Percentiles rank a stretch among this genome's conserved stretches.
Conservation (phyloP, 2,113 vertebrate genomes). For the Stigmatopora argus region DNA sequence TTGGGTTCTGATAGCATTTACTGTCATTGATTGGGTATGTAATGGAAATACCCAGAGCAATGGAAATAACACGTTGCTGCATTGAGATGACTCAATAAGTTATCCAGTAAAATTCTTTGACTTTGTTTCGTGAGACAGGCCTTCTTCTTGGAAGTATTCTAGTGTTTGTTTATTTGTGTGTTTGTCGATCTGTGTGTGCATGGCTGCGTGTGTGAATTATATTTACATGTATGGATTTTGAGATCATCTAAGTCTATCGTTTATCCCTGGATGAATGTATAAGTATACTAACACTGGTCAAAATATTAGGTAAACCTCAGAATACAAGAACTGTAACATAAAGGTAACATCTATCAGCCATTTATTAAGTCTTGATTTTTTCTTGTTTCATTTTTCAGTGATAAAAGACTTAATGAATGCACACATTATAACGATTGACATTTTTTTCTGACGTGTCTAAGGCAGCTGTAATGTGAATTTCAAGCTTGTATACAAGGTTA, state of each 20-base stretch:
- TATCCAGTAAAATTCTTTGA: not conserved
- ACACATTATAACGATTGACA: too few species aligned
- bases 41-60: not conserved
- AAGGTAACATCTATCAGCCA: not conserved
- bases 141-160: conserved; percentile 11
- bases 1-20: not conserved
- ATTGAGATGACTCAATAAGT: not conserved
- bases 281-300: not conserved
- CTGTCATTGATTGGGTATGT: not conserved
- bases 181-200: not conserved
- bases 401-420: not conserved
- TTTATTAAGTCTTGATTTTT: not conserved
- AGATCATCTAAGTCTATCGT: not conserved
- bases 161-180: not conserved
- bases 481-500: too few species aligned
- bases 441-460: too few species aligned
- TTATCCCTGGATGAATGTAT: not conserved
- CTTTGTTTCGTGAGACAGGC: conserved; percentile 37
- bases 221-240: not conserved
- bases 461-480: too few species aligned
- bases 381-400: not conserved
- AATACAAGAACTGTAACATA: not conserved
- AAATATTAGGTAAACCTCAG: not conserved
- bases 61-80: not conserved
- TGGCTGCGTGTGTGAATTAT: not conserved